Base-by-base conservation (phyloP, 2,888 invertebrate species). In the Creontiades dilutus region DNA sequence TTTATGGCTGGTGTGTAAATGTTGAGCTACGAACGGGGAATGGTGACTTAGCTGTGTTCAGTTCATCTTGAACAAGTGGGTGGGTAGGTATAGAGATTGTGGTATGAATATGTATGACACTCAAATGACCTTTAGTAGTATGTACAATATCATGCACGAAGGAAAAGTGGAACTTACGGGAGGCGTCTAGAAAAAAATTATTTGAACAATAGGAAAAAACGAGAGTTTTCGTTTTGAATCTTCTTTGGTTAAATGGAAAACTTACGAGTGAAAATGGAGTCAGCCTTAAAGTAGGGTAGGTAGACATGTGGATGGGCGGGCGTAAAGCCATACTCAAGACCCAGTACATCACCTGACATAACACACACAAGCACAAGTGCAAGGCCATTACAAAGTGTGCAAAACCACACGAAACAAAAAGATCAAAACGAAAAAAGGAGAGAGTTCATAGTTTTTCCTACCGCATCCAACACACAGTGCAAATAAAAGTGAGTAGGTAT, bases 261-360 rank as follows among this genome's bases (percentile, higher is more conserved):
- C 96, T 96, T 96, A 96, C 96, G 95, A 94, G 95, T 95, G 93
- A 96, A 95, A 94, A 96, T 95, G 94, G 95, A 95, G 94, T 96
- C 96, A 94, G 96, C 96, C 94, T 96, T 96, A 93, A 95, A 95
- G 95, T 96, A 96, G 93, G 96, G 96, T 94, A 96, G 95, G 94
- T 96, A 96, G 94, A 96, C 95, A 94, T 96, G 96, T 94, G 95
- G 96, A 94, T 96, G 96, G 94, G 96, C 95, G 93, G 92, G 91
- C 46, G 91, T 91, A 91, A 91, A 91, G 90, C 91, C 91, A 90
- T 92, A 92, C 89, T 92, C 92, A 90, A 91, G 90, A 86, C 91
- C 91, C 80, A 92, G 91, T 84, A 92, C 92, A 90, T 92, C 92
- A 91, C 91, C 92, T 92, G 91, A 90, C 90, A 90, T 57, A 82